phyloP scores from a whole-genome alignment of 2,113 vertebrate species.

The Microtus pennsylvanicus region DNA sequence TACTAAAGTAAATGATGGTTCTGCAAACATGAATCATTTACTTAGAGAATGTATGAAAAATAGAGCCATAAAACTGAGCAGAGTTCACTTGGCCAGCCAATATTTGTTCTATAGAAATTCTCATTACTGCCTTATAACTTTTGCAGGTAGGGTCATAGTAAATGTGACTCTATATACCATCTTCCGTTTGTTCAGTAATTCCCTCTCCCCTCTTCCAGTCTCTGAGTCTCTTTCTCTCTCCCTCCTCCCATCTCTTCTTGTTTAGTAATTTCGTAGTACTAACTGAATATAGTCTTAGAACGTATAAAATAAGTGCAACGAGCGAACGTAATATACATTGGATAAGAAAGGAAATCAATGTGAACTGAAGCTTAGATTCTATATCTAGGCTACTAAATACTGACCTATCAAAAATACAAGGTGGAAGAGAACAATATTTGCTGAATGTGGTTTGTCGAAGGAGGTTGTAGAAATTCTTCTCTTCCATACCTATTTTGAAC shows the following conservation, averaged over 20 bases:
- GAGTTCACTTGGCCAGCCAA: neutral
- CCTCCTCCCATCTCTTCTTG: no score
- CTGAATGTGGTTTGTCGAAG: neutral
- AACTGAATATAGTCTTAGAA: neutral
- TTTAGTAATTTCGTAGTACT: neutral
- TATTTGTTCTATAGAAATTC: neutral
- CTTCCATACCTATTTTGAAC: neutral
- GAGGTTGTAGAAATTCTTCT: conserved; percentile 18
- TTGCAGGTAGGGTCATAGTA: neutral
- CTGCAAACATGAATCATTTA: neutral
- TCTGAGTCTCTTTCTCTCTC: neutral
- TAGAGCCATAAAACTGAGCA: neutral
- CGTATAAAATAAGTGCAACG: neutral
- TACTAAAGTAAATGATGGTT: neutral
- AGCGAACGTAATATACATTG: neutral
- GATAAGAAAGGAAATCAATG: neutral
- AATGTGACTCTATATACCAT: neutral
- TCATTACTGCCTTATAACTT: neutral
- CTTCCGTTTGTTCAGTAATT: neutral
- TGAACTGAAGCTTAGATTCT: neutral
- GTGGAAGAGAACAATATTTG: neutral
- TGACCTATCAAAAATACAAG: neutral
- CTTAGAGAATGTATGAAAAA: neutral
- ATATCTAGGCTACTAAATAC: neutral
- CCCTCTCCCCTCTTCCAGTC: neutral